Evolutionary conservation across 2,113 vertebrate genomes (phyloP).

Genomic region (Onychostoma macrolepis): DNA sequence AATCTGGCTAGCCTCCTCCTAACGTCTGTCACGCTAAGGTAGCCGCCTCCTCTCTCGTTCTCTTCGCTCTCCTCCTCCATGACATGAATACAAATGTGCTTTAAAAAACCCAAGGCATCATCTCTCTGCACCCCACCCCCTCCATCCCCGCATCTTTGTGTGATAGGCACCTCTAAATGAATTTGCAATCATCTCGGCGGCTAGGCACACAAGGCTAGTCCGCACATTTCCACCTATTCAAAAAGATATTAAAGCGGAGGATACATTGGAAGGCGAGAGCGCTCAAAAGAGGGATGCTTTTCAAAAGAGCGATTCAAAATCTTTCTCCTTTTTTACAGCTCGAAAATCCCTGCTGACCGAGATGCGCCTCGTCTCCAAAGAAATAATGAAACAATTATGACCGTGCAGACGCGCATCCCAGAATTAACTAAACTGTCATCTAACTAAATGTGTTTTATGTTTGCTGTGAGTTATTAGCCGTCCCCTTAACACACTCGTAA

Average conservation of each 20-base stretch:
- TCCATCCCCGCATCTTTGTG: constrained; percentile 38
- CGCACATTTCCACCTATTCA: constrained; percentile 37
- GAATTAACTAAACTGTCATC: constrained; percentile 63
- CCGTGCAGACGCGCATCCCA: constrained; percentile 41
- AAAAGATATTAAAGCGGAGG: constrained; percentile 55
- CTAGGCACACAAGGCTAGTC: constrained; percentile 40
- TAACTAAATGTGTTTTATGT: constrained; percentile 62
- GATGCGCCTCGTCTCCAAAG: constrained; percentile 27
- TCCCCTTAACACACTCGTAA: constrained; percentile 55
- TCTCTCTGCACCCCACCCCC: constrained; percentile 32
- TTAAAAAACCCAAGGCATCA: constrained; percentile 60
- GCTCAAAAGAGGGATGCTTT: constrained; percentile 37
- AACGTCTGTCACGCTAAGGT: constrained; percentile 23
- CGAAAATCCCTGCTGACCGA: constrained; percentile 42
- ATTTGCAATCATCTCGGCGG: constrained; percentile 55
- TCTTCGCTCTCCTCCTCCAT: constrained; percentile 47
- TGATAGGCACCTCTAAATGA: constrained; percentile 62
- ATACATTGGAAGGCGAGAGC: constrained; percentile 29
- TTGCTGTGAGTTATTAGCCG: constrained; percentile 61
- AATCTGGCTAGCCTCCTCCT: constrained; percentile 29
- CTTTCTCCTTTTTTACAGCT: constrained; percentile 22
- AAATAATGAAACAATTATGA: constrained; percentile 61
- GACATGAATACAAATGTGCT: constrained; percentile 65
- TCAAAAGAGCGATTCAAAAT: constrained; percentile 16
- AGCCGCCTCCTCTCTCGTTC: constrained; percentile 44